Base-by-base conservation (phyloP, 2,888 invertebrate genomes). In the Sinhomidia bicolor region DNA sequence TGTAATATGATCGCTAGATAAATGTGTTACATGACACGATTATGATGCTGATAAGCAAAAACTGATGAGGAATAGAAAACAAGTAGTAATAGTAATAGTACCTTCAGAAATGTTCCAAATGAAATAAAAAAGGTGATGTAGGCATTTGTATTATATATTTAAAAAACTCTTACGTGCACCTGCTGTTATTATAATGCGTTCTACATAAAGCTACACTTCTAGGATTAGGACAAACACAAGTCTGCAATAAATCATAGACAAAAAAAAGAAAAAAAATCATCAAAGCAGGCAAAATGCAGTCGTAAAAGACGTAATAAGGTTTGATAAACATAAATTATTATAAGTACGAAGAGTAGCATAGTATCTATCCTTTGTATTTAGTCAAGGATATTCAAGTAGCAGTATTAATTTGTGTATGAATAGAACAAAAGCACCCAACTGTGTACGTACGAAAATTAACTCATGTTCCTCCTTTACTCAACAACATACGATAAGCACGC, bases 211-310 rank as follows among this genome's bases (percentile, higher is more conserved):
- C 71, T 17, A 29, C 20, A 44, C 26, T 26, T 14, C 26, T 74
- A 51, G 47, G 74, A 74, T 74, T 74, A 74, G 74, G 74, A 47
- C 74, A 68, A 36, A 32, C 68, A 17, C 20, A 47, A 60, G 51
- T 84, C 60, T 36, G 57, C 57, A 80, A 86, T 80, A 86, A 86
- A 86, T 86, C 71, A 80, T 86, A 32, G 17, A 54, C 65, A 36
- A 57, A 76, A 51, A 76, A 26, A 10, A 68, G 41, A 79, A 79
- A 78, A 84, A 54, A 62, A 47, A 76, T 68, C 82, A 82, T 23
- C 78, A 62, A 76, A 62, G 20, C 62, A 17, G 62, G 10, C 47
- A 76, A 51, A 9, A 68, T 54, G 51, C 20, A 54, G n/a, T n/a
- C n/a, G n/a, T n/a, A n/a, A n/a, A n/a, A n/a, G n/a, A n/a, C n/a